Evolutionary conservation across 2,888 invertebrate genomes (phyloP), one percentile per base, ranked within the genome.

Genomic region (Dione juno): DNA sequence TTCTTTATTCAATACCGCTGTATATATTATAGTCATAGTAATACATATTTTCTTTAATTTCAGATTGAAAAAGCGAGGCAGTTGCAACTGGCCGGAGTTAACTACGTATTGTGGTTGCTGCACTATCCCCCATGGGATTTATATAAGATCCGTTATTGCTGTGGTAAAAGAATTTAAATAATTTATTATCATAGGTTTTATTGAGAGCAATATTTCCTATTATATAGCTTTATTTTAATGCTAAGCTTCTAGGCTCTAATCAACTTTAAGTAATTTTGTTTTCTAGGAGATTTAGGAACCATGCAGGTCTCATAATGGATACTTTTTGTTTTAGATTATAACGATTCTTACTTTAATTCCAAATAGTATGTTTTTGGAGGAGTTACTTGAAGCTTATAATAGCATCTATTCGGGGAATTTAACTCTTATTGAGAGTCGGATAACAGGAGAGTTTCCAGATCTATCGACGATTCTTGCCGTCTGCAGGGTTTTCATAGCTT

Each of bases 81-180:
- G 59, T 67, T 77, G 71, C 28, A 67, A 75, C 45, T 77, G 77
- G 78, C 78, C 78, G 3, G 78, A 78, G 19, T 54, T 77, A 3
- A 70, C 69, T 9, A 66, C 61, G 1, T 78, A 77, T 52, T 78
- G 76, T 50, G 78, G 78, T 9, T 66, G 75, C 37, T 78, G 77
- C 57, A 58, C 63, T 10, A 58, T 77, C 0, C 73, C 73, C 7
- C 77, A 75, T 0, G 78, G 78, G 1, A 75, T 78, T 9, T 78
- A 77, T 41, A 77, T 78, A 28, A 70, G 76, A 63, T 74, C 72
- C 16, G 61, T 69, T 8, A 2, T 76, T 13, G 67, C 53, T 28
- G 28, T 72, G 67, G 78, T 77, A 66, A 74, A 67, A 59, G 1
- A 61, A 13, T 16, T 57, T 61, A 40, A 13, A 11, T 37, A 37